Base-by-base conservation (phyloP, 2,113 vertebrate species). In the Sterrhoptilus dennistouni region DNA sequence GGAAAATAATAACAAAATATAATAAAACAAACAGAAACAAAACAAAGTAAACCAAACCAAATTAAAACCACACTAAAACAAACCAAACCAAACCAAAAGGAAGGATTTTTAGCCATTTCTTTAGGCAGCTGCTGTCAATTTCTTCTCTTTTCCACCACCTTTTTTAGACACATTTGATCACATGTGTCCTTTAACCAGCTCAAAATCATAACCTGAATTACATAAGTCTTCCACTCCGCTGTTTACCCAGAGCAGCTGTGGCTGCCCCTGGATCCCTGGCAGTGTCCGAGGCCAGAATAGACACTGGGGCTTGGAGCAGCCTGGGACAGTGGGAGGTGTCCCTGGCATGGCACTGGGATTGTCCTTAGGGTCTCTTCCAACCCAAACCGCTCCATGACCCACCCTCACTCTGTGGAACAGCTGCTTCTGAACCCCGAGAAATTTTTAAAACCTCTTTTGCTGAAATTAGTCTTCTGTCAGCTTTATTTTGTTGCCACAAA, bases 391-490 rank as follows among this genome's bases (percentile, higher is more conserved):
- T 45, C 78, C 23, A 14, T 22, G 53, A 53, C 47, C 63, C 66
- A 33, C 16, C 42, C 38, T 38, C 54, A 42, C 6, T 15, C 65
- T 9, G 1, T 15, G 14, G 31, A 74, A 85, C 33, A 77, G 33
- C 50, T 80, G 59, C 22, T 81, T 31, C 82, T 76, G 38, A 54
- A 44, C 33, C 33, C 45, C 0, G 0, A 33, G 0, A 11, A 27
- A 16, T 21, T 76, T 74, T 68, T 44, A 29, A 88, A 86, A 65
- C 3, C 29, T 12, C 20, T 35, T 90, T 74, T 54, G 15, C 15
- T 47, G 83, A 68, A 95, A 95, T 95, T 78, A 93, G 63, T 72
- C 59, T 69, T 90, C 75, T 47, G 19, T 35, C 79, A 70, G 68
- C 79, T 86, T 92, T 77, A 22, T 38, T 63, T 5, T n/a, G 22